Conservation (phyloP, 1,140 invertebrate genomes). For the Hesperophylax magnus region DNA sequence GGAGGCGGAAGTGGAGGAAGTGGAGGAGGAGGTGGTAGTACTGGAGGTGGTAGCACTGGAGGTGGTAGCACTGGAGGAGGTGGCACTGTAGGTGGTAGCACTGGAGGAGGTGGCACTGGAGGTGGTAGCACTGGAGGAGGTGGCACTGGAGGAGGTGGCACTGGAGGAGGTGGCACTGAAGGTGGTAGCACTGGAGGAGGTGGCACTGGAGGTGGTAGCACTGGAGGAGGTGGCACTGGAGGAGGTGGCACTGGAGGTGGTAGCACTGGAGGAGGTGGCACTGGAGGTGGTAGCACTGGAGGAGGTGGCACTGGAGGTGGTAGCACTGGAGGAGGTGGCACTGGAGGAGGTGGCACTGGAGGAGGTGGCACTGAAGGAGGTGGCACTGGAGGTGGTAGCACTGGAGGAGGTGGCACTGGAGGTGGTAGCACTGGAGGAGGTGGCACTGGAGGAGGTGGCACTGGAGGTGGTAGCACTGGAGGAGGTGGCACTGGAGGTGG, state of each 20-base stretch:
- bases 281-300: background rate
- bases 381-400: too few relatives aligned
- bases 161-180: background rate
- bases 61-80: background rate
- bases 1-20: background rate
- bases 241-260: background rate
- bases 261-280: background rate
- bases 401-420: background rate
- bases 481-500: background rate
- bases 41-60: background rate
- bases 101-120: background rate
- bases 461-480: background rate
- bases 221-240: background rate
- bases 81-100: background rate
- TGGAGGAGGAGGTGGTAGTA: background rate
- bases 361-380: too few relatives aligned
- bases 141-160: background rate
- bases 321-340: background rate
- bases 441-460: background rate
- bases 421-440: background rate
- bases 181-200: background rate
- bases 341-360: background rate
- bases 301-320: background rate
- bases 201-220: background rate
- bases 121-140: background rate